Evolutionary conservation across 2,113 vertebrate genomes (phyloP).

Genomic region (Pseudopodoces humilis): DNA sequence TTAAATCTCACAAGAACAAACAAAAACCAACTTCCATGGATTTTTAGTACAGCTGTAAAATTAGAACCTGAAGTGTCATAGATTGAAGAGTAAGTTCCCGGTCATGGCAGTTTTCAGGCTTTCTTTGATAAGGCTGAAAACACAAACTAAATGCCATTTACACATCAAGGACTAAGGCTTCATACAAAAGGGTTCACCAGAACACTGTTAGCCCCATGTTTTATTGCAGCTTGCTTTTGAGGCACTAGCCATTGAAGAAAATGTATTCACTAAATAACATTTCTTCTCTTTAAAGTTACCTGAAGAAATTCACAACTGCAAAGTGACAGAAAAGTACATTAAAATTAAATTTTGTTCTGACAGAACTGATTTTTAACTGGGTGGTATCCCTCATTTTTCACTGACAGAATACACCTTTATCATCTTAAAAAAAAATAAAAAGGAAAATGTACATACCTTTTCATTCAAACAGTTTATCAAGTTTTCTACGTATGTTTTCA

Average conservation of each 20-base stretch:
- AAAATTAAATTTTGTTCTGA: background rate
- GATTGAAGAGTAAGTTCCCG: background rate
- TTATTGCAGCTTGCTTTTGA: background rate
- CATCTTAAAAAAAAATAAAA: background rate
- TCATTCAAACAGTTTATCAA: slow-evolving; percentile 90
- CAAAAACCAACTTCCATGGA: accelerated
- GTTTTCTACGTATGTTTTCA: slow-evolving; percentile 85
- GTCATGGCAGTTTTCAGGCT: background rate
- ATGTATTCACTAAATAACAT: background rate
- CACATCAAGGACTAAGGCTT: background rate
- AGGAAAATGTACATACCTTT: slow-evolving; percentile 76
- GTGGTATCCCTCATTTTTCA: background rate
- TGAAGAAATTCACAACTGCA: background rate
- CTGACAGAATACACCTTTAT: background rate
- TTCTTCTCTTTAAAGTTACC: background rate
- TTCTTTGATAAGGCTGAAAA: background rate
- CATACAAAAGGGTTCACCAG: background rate
- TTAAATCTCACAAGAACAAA: background rate
- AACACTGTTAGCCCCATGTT: background rate
- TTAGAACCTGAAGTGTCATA: background rate
- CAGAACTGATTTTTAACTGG: background rate
- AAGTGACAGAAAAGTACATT: background rate
- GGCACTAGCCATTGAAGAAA: background rate
- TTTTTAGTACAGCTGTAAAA: background rate
- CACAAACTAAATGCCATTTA: background rate